Evolutionary conservation across 2,113 vertebrate genomes (phyloP).

Genomic region (Scophthalmus maximus): DNA sequence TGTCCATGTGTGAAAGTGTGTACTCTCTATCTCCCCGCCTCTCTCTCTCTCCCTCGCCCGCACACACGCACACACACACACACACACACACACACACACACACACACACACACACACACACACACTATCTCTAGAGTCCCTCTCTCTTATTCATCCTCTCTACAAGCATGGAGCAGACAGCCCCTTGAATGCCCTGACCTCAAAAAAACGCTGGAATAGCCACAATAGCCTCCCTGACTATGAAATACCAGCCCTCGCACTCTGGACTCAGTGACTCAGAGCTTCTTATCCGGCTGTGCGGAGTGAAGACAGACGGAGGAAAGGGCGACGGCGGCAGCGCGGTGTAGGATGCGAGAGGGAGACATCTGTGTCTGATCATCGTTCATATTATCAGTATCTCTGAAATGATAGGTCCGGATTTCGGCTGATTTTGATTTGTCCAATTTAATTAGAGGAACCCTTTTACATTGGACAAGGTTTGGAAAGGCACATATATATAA

Average conservation of each 20-base stretch:
- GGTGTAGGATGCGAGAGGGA: background rate
- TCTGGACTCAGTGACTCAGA: conserved; percentile 57
- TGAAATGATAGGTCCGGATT: too few relatives aligned
- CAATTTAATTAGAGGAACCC: too few relatives aligned
- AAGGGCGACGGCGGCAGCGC: background rate
- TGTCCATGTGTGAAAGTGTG: conserved; percentile 46
- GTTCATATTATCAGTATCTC: too few relatives aligned
- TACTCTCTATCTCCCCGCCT: conserved; percentile 29
- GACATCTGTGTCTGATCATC: too few relatives aligned
- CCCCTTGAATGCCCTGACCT: conserved; percentile 71
- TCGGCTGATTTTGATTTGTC: too few relatives aligned
- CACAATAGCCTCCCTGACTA: conserved; percentile 66
- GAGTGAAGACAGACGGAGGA: conserved; percentile 39
- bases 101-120: too few relatives aligned
- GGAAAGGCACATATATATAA: too few relatives aligned
- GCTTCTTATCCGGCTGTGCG: conserved; percentile 42
- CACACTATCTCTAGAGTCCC: conserved; percentile 41
- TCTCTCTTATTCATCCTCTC: conserved; percentile 67
- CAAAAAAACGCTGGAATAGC: conserved; percentile 63
- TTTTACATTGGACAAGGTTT: too few relatives aligned
- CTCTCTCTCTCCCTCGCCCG: conserved; percentile 4
- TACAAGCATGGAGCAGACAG: conserved; percentile 62
- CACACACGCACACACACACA: conserved; percentile 7
- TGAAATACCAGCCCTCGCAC: conserved; percentile 64
- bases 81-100: conserved; percentile 3